A percentile compares a stretch with the other conserved stretches of the same genome.
These are phyloP conservation scores for Strix uralensis DNA, from an alignment of 2,113 vertebrate species.

Conservation along the genomic window DNA sequence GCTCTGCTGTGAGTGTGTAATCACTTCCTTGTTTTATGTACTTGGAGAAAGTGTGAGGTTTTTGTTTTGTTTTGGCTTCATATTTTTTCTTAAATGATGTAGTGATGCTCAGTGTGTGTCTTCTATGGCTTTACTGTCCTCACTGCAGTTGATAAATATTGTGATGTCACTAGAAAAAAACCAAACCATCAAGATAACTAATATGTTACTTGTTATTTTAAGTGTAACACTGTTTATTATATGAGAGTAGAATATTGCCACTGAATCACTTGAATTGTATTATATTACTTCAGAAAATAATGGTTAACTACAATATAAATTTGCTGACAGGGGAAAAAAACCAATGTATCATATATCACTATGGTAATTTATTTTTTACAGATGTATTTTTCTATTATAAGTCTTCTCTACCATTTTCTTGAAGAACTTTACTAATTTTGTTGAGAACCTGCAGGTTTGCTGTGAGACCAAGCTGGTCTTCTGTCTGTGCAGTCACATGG, in stretches of 20 bases:
- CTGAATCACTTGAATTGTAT: not conserved
- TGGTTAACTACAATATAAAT: not conserved
- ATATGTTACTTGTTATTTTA: not conserved
- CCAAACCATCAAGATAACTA: not conserved
- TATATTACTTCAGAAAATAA: not conserved
- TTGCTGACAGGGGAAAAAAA: not conserved
- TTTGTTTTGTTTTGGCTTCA: not conserved
- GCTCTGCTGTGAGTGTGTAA: not conserved
- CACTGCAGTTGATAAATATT: not conserved
- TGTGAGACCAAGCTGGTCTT: not conserved
- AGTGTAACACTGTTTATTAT: not conserved
- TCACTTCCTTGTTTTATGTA: not conserved
- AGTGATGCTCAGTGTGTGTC: not conserved
- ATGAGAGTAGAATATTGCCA: not conserved
- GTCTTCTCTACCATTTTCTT: not conserved
- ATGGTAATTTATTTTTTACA: not conserved
- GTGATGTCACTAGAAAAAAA: not conserved
- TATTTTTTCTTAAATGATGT: not conserved
- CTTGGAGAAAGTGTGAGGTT: not conserved
- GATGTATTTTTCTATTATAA: not conserved
- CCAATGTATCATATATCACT: not conserved
- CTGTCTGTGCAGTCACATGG: not conserved
- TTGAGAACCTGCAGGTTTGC: not conserved
- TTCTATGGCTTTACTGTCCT: not conserved
- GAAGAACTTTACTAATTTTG: not conserved